A percentile compares a stretch with the other conserved stretches of the same genome.
Evolutionary conservation across 2,797 vertebrate genomes (phyloP).

Genomic region (Spinibarbus caldwelli): DNA sequence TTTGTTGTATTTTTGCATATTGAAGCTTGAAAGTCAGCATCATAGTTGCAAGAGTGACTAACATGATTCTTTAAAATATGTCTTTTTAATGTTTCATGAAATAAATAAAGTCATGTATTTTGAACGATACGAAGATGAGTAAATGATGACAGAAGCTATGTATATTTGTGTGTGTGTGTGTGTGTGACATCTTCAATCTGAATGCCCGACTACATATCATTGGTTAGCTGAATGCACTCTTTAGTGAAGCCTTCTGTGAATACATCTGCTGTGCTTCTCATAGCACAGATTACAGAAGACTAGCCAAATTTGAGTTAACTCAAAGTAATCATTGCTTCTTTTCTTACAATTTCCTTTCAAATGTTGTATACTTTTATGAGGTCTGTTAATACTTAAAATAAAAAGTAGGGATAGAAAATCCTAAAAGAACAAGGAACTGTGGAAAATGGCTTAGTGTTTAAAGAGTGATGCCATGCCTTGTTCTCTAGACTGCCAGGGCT

Average conservation of each 20-base stretch:
- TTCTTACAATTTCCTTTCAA: slow-evolving; percentile 10
- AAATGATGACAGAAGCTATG: background rate
- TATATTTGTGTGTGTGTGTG: background rate
- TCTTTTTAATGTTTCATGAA: no score
- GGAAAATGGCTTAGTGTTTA: slow-evolving; percentile 31
- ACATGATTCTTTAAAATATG: background rate
- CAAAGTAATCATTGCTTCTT: slow-evolving; percentile 50
- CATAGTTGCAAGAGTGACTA: background rate
- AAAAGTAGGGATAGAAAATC: background rate
- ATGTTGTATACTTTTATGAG: slow-evolving; percentile 30
- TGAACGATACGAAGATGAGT: background rate
- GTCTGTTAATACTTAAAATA: background rate
- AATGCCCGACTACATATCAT: background rate
- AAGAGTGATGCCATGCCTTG: slow-evolving; percentile 28
- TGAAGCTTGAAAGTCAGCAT: background rate
- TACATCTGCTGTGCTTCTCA: slow-evolving; percentile 60
- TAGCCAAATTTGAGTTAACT: slow-evolving; percentile 67
- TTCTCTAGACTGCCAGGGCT: slow-evolving; percentile 16
- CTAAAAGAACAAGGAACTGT: background rate
- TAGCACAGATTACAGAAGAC: slow-evolving; percentile 6
- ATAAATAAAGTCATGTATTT: background rate
- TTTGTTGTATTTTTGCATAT: background rate
- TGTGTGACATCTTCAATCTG: background rate
- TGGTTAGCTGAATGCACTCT: background rate
- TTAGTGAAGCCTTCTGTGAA: slow-evolving; percentile 36